A percentile compares a stretch with the other conserved stretches of the same genome.
phyloP scores from a whole-genome alignment of 2,797 vertebrate species.

The Triplophysa bombifrons region DNA sequence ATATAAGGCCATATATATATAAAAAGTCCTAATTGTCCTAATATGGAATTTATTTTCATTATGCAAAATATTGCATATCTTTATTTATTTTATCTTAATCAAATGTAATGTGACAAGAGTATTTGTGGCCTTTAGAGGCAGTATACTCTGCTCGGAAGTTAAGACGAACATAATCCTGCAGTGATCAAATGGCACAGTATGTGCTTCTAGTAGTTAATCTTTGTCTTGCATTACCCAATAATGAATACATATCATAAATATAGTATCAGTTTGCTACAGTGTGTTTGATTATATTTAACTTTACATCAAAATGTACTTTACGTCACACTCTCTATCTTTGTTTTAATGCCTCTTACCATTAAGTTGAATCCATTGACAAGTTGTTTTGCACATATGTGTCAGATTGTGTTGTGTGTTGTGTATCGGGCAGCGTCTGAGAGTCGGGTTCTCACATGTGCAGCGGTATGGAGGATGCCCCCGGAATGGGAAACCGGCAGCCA shows the following conservation, averaged over 20 bases:
- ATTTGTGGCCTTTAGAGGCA: conserved; percentile 59
- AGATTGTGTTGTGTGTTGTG: background rate
- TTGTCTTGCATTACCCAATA: background rate
- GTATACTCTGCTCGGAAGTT: conserved; percentile 47
- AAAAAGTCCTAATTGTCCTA: too few relatives aligned
- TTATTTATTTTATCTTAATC: background rate
- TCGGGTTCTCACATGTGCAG: conserved; percentile 89
- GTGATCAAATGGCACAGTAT: background rate
- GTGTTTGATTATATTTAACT: background rate
- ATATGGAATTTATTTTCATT: background rate
- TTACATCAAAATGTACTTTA: background rate
- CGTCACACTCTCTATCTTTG: background rate
- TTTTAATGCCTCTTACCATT: background rate
- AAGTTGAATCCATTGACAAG: background rate
- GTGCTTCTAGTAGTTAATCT: background rate
- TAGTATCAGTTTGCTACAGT: background rate
- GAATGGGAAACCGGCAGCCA: conserved; percentile 93
- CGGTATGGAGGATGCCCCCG: conserved; percentile 95
- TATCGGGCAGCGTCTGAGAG: conserved; percentile 86
- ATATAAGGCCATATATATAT: too few relatives aligned
- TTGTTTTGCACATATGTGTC: background rate
- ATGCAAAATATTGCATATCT: too few relatives aligned
- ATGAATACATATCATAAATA: background rate
- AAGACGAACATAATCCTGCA: background rate
- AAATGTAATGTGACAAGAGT: background rate